Evolutionary conservation across 1,140 invertebrate species (phyloP).

Genomic region (Pogonomyrmex barbatus): DNA sequence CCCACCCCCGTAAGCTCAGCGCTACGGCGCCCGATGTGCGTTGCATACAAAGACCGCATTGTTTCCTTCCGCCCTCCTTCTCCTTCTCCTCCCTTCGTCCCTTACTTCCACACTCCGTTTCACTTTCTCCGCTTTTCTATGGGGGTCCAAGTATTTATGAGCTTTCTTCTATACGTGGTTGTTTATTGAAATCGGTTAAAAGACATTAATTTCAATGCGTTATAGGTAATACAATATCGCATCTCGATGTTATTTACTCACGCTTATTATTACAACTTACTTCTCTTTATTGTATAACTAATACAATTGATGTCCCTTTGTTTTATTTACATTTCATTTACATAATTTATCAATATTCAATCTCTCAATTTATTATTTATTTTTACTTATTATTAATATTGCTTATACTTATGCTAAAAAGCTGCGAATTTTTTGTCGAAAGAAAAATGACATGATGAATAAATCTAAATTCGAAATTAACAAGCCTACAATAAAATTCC

Average conservation of each 20-base stretch:
- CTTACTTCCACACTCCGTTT: neutral
- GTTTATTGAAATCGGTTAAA: neutral
- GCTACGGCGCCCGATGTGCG: constrained; percentile 25
- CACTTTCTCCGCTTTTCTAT: constrained; percentile 56
- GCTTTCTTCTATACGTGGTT: neutral
- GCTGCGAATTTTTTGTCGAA: neutral
- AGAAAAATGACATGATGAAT: neutral
- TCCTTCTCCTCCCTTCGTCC: neutral
- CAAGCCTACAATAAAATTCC: neutral
- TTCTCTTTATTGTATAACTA: neutral
- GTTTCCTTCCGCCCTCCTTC: constrained; percentile 67
- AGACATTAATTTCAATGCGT: constrained; percentile 19
- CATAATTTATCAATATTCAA: constrained; percentile 6
- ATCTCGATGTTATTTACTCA: neutral
- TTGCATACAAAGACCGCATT: constrained; percentile 76
- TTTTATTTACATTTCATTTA: neutral
- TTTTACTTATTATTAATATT: neutral
- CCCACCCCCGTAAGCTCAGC: constrained; percentile 34
- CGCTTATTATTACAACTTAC: neutral
- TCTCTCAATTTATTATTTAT: neutral
- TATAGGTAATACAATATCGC: neutral
- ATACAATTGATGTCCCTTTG: neutral
- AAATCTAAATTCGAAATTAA: neutral
- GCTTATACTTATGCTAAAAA: neutral
- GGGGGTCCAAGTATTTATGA: constrained; percentile 12